These are phyloP conservation scores for Dipodomys ordii DNA, from an alignment of 2,113 vertebrate species.

Conservation along the genomic window DNA sequence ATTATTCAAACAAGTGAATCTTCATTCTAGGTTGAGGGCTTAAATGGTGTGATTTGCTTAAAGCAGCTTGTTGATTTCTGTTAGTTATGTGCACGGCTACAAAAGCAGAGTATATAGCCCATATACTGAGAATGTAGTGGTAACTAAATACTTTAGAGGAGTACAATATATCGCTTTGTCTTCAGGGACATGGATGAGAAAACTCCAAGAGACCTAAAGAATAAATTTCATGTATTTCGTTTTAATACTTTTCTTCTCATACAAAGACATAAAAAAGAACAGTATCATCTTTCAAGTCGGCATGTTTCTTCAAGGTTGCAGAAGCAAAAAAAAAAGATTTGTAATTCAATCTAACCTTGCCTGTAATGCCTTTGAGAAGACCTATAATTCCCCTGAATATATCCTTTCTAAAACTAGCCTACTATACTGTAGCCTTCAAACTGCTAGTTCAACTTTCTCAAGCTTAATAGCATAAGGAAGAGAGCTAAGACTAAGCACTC, in stretches of 20 bases:
- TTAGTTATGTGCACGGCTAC: constrained; percentile 43
- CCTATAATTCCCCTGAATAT: not conserved
- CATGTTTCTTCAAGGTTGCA: constrained; percentile 1
- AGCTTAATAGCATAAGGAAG: not conserved
- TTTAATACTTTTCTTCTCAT: constrained; percentile 34
- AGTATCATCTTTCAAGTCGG: constrained; percentile 51
- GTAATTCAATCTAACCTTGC: not conserved
- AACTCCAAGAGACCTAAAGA: constrained; percentile 23
- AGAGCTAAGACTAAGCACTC: not conserved
- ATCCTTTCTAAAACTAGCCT: not conserved
- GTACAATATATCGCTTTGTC: not conserved
- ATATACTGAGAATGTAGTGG: constrained; percentile 3
- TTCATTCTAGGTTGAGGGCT: constrained; percentile 76
- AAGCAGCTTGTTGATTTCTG: constrained; percentile 79
- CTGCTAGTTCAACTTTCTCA: not conserved
- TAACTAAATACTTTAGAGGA: constrained; percentile 48
- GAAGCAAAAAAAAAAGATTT: not conserved
- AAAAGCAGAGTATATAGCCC: not conserved
- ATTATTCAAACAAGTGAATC: constrained; percentile 82
- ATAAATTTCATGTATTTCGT: constrained; percentile 52
- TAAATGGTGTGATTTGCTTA: constrained; percentile 75
- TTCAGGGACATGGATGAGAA: constrained; percentile 5
- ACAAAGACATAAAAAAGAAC: constrained; percentile 32
- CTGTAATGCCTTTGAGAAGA: not conserved
- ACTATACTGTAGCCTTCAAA: not conserved